These are phyloP conservation scores for Netelia melanura DNA, from an alignment of 2,888 invertebrate species.

Conservation along the genomic window DNA sequence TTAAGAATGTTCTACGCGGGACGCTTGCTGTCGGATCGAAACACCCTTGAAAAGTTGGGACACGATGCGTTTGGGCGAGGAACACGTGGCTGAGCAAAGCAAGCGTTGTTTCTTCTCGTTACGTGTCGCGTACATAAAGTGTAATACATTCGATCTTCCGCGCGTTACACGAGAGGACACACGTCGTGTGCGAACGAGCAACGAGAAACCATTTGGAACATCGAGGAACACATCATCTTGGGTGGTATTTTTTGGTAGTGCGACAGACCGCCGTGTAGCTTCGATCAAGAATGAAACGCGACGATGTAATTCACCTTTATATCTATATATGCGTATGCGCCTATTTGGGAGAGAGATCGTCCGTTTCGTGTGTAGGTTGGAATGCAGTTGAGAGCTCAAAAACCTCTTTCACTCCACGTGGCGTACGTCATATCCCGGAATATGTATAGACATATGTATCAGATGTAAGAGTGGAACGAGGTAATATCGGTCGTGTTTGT, in stretches of 20 bases:
- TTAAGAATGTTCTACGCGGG: constrained; percentile 61
- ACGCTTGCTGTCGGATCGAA: constrained; percentile 48
- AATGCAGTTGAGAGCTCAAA: constrained; percentile 53
- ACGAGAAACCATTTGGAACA: constrained; percentile 20
- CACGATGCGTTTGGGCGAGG: constrained; percentile 29
- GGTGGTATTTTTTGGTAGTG: constrained; percentile 69
- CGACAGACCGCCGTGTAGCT: constrained; percentile 38
- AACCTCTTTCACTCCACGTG: constrained; percentile 17
- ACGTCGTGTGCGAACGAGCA: constrained; percentile 22
- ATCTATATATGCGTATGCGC: not conserved
- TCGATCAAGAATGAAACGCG: constrained; percentile 27
- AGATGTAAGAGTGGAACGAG: not conserved
- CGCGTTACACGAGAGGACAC: constrained; percentile 41
- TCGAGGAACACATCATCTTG: constrained; percentile 58
- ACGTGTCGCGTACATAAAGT: constrained; percentile 49
- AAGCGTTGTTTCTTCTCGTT: constrained; percentile 61
- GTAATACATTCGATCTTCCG: constrained; percentile 57
- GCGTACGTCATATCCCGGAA: constrained; percentile 3
- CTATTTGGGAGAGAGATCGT: constrained; percentile 27
- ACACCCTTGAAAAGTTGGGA: constrained; percentile 25
- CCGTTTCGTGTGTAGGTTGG: constrained; percentile 55
- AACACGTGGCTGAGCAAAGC: constrained; percentile 31
- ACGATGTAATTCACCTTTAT: constrained; percentile 40
- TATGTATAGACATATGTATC: not conserved
- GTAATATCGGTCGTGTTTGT: constrained; percentile 12